A percentile compares a stretch with the other conserved stretches of the same genome.
Evolutionary conservation across 2,888 invertebrate genomes (phyloP).

Genomic region (Limenitis camilla): DNA sequence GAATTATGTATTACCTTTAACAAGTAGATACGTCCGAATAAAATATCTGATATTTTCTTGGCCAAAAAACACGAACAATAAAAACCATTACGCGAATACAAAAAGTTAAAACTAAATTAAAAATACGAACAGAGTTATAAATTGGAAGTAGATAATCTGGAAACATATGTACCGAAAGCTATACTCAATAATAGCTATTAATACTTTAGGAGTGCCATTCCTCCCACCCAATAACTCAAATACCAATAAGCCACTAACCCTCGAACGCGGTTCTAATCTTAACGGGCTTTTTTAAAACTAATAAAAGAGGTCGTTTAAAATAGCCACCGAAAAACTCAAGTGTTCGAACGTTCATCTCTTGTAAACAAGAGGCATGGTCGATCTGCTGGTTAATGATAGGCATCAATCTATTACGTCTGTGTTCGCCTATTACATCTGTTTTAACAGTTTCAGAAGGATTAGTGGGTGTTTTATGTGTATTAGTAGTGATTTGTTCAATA

Average conservation of each 20-base stretch:
- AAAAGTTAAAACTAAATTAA: neutral
- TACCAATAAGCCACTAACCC: slow-evolving; percentile 60
- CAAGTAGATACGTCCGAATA: no score
- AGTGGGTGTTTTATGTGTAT: slow-evolving; percentile 19
- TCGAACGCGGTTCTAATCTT: slow-evolving; percentile 62
- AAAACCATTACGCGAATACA: no score
- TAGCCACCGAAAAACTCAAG: slow-evolving; percentile 70
- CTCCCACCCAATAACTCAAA: slow-evolving; percentile 63
- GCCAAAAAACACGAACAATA: no score
- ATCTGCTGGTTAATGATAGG: slow-evolving; percentile 48
- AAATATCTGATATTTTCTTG: no score
- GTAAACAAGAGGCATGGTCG: slow-evolving; percentile 56
- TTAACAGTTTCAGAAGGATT: slow-evolving; percentile 35
- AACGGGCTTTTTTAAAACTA: slow-evolving; percentile 73
- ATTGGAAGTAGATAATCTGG: slow-evolving; percentile 2
- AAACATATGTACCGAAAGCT: slow-evolving; percentile 13
- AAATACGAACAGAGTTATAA: slow-evolving; percentile 16
- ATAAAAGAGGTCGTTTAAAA: slow-evolving; percentile 70
- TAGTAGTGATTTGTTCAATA: slow-evolving; percentile 4
- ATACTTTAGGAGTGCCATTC: slow-evolving; percentile 42
- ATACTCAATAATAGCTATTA: slow-evolving; percentile 22
- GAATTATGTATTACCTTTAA: no score
- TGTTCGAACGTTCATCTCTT: slow-evolving; percentile 49
- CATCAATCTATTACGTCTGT: slow-evolving; percentile 56
- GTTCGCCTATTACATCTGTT: slow-evolving; percentile 38